phyloP scores from a whole-genome alignment of 2,888 invertebrate species.

The Tenthredo livida region DNA sequence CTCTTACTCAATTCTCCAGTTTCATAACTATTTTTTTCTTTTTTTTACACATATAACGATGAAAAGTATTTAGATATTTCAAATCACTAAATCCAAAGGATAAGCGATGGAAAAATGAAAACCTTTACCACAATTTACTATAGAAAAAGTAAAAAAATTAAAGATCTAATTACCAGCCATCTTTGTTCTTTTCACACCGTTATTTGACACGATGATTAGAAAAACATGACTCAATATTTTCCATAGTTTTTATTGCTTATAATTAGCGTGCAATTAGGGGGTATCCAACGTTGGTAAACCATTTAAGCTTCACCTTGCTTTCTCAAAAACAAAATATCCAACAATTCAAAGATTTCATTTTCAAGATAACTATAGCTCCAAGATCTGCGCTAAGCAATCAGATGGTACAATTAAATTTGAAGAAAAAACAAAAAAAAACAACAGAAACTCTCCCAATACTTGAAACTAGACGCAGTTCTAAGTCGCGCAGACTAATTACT shows the following conservation, averaged over 20 bases:
- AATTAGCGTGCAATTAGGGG: neutral
- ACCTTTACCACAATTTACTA: neutral
- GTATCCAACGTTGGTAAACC: constrained; percentile 3
- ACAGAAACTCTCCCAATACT: neutral
- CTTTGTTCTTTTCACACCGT: neutral
- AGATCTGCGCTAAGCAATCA: neutral
- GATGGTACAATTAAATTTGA: neutral
- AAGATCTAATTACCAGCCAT: neutral
- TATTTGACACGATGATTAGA: neutral
- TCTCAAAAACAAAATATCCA: neutral
- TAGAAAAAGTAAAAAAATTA: neutral
- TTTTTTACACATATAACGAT: neutral
- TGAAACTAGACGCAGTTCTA: neutral
- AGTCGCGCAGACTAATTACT: neutral
- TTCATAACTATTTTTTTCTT: too few relatives aligned
- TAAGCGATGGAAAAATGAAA: neutral
- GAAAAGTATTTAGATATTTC: neutral
- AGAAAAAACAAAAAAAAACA: too few relatives aligned
- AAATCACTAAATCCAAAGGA: neutral
- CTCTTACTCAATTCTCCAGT: neutral
- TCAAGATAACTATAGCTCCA: neutral
- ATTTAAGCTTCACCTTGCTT: neutral
- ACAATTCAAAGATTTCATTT: constrained; percentile 8
- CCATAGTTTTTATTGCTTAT: neutral
- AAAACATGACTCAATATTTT: neutral